phyloP scores from a whole-genome alignment of 2,797 vertebrate species.

The Sternotherus odoratus region DNA sequence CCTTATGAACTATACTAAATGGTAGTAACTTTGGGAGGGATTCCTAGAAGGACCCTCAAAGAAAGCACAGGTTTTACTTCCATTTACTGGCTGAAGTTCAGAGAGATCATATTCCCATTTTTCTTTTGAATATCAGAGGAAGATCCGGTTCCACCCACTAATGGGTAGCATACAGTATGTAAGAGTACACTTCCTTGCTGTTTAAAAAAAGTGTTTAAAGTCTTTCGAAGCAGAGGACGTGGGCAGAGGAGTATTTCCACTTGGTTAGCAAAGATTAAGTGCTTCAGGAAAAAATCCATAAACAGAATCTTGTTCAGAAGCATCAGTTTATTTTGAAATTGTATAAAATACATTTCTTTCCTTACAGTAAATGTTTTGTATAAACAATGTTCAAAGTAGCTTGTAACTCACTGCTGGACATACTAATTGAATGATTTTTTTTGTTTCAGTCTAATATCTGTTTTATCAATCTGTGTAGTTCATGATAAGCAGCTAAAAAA shows the following conservation, averaged over 20 bases:
- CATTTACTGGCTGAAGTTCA: neutral
- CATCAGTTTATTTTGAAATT: neutral
- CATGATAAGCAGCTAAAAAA: neutral
- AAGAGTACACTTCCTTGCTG: neutral
- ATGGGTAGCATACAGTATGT: accelerated
- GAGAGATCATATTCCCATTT: neutral
- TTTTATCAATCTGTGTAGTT: neutral
- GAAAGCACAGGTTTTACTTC: neutral
- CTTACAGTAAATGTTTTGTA: neutral
- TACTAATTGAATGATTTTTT: neutral
- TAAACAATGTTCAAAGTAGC: neutral
- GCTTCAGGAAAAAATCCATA: neutral
- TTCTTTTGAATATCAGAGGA: neutral
- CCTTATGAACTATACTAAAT: neutral
- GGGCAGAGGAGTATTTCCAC: neutral
- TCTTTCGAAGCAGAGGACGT: neutral
- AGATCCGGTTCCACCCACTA: neutral
- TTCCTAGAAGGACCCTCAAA: neutral
- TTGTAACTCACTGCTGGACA: neutral
- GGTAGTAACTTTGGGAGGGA: neutral
- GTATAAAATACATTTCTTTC: neutral
- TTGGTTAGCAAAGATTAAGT: neutral
- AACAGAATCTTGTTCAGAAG: neutral
- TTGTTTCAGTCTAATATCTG: neutral
- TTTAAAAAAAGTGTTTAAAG: neutral